A percentile compares a stretch with the other conserved stretches of the same genome.
phyloP scores from a whole-genome alignment of 2,797 vertebrate species.

The Acestrorhynchus altus region DNA sequence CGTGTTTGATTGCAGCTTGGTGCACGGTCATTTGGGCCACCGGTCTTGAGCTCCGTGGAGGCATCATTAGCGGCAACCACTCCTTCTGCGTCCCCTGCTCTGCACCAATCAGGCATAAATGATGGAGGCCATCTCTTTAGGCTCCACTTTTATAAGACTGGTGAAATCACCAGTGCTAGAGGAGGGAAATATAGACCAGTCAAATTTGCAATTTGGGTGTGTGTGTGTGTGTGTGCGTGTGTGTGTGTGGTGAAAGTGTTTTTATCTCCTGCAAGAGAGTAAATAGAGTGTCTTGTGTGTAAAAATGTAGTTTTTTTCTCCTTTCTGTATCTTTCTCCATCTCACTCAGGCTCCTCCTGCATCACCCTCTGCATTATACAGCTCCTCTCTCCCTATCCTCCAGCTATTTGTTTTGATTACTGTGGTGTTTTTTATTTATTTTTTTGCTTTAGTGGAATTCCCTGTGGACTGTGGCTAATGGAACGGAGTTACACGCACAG shows the following conservation, averaged over 20 bases:
- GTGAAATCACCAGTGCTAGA: background rate
- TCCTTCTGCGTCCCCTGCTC: conserved; percentile 36
- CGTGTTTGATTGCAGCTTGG: conserved; percentile 38
- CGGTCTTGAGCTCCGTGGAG: conserved; percentile 42
- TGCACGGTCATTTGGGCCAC: conserved; percentile 27
- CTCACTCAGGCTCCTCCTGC: background rate
- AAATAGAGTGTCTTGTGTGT: background rate
- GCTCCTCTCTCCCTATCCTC: background rate
- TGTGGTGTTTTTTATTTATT: conserved; percentile 9
- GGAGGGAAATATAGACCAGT: background rate
- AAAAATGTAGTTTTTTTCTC: conserved; percentile 21
- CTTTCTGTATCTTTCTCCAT: conserved; percentile 14
- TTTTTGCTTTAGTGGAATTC: background rate
- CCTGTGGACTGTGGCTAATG: background rate
- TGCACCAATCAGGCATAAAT: conserved; percentile 46
- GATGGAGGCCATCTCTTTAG: conserved; percentile 32
- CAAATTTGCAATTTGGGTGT: background rate
- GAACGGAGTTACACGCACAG: background rate
- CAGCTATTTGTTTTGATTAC: conserved; percentile 4
- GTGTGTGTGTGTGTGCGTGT: background rate
- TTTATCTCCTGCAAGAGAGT: background rate
- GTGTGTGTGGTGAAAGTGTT: background rate
- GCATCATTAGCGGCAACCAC: conserved; percentile 49
- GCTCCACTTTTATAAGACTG: conserved; percentile 13
- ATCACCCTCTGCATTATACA: conserved; percentile 11